Base-by-base conservation (phyloP, 2,888 invertebrate species). In the Ennomos fuscantarius region DNA sequence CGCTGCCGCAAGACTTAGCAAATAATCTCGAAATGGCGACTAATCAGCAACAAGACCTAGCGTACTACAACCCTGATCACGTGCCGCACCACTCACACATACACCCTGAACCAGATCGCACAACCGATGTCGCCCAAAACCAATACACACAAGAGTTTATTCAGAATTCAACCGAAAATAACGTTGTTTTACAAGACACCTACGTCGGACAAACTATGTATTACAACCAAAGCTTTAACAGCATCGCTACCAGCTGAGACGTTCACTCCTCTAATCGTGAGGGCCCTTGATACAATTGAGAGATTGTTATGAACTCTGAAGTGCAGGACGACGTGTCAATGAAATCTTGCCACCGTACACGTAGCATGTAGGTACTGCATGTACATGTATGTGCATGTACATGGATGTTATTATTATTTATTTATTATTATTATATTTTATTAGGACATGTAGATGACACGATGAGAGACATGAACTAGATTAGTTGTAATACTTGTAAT, bases 171-270 rank as follows among this genome's bases (percentile, higher is more conserved):
- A 56, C 74, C 40, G 77, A 77, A 8, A 74, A 78, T 32, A 78
- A 76, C 55, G 10, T 36, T 13, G 8, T 45, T 9, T 12, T 54
- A 1, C 65, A 62, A 13, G 65, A 65, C 9, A 47, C 57, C 8
- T 61, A 60, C 9, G 50, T 49, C 0, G 76, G 73, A 2, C 82
- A 74, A 53, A 46, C 69, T 3, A 64, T 79, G 76, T 81, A 81
- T 50, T 87, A 84, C 71, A 68, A 76, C 51, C 82, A 81, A 49
- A 73, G 73, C 52, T 81, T 81, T 55, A 82, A 70, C 44, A 72
- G 81, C 49, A 78, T 84, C 15, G 74, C 71, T 8, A 79, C 86
- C 55, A 87, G 87, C 75, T 87, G 88, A 87, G 81, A 68, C 53
- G 65, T 66, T 31, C 56, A 46, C 0, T 46, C 68, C 62, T 44